These are phyloP conservation scores for Anguilla japonica DNA, from an alignment of 2,113 vertebrate species.

Conservation along the genomic window DNA sequence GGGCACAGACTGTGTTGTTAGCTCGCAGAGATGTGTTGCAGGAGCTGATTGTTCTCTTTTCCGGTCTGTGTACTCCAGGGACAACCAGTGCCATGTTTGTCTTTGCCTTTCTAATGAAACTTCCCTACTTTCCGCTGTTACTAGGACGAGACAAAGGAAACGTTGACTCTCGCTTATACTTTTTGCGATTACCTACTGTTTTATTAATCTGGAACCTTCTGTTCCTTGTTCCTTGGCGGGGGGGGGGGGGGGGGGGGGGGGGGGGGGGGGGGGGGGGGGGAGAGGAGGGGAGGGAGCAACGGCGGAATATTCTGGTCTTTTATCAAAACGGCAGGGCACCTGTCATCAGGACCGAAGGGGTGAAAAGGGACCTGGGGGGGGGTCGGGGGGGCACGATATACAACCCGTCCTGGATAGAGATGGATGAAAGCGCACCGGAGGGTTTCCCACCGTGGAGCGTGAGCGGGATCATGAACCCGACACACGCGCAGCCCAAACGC, in stretches of 20 bases:
- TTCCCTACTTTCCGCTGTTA: not conserved
- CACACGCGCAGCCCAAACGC: no score
- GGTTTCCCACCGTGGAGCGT: not conserved
- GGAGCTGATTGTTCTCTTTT: not conserved
- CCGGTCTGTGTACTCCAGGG: not conserved
- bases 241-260: no score
- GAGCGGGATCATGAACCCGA: not conserved
- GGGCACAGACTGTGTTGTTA: not conserved
- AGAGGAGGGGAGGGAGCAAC: not conserved
- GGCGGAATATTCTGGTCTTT: not conserved
- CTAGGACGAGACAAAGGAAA: not conserved
- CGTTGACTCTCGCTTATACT: not conserved
- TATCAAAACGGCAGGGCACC: not conserved
- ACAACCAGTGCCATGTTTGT: not conserved
- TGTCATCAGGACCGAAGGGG: not conserved
- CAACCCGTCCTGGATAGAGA: not conserved
- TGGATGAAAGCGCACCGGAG: not conserved
- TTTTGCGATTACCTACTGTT: not conserved
- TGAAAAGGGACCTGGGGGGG: not conserved
- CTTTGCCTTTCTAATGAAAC: not conserved
- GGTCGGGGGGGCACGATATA: no score
- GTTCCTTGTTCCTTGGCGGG: not conserved
- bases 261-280: no score
- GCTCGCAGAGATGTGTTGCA: not conserved
- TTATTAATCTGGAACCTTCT: not conserved